Evolutionary conservation across 2,888 invertebrate genomes (phyloP), one percentile per base, ranked within the genome.

Genomic region (Macroteleia sp.): DNA sequence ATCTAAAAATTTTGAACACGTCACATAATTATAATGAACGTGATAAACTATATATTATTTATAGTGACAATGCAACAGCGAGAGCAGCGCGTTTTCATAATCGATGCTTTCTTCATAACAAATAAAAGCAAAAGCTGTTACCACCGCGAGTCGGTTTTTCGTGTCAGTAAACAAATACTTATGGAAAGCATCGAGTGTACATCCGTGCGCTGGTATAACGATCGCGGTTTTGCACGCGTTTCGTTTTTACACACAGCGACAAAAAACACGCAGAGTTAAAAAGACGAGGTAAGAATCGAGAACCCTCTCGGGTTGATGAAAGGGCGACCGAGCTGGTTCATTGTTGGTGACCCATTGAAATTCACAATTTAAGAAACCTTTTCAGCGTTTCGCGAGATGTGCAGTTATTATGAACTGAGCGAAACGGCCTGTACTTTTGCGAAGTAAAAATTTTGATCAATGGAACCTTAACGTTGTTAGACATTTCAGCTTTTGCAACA

Each of bases 101-200:
- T n/a, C n/a, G n/a, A n/a, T n/a, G n/a, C n/a, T n/a, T n/a, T n/a
- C n/a, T n/a, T n/a, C n/a, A n/a, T n/a, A n/a, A n/a, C n/a, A n/a
- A 66, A 66, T 54, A 66, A 54, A 66, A 54, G 66, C 66, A 46
- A 46, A 54, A 41, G 64, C 64, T 25, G 42, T 32, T 48, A 42
- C 52, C 52, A 34, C 52, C 42, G 14, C 54, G 22, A 44, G 61
- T 0, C 52, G 67, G 39, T 64, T 77, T 77, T 77, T 80, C 77
- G 75, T 71, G 50, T 64, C 50, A 69, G 14, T 75, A 67, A 75
- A 75, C 67, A 66, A 75, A 67, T 46, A 54, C 67, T 54, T 54
- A 54, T 46, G 22, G 74, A 67, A 66, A 32, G 41, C 50, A 61
- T 61, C 44, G 61, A n/a, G 54, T 42, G 75, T 54, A 61, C 30